Evolutionary conservation across 2,113 vertebrate genomes (phyloP).

Genomic region (Strix uralensis): DNA sequence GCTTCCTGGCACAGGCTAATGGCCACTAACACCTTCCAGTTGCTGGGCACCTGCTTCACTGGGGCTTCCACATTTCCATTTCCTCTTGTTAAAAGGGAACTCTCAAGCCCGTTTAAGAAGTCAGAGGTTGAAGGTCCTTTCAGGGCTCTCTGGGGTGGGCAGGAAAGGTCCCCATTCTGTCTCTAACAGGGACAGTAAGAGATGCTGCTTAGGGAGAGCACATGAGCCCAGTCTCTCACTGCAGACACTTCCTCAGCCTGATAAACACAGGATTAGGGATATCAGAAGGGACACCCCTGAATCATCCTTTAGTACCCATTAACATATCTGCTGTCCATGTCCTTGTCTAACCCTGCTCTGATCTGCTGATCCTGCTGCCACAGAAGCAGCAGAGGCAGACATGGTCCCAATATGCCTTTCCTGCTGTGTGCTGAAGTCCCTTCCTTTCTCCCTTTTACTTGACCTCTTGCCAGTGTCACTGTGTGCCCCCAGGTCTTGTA

Average conservation of each 20-base stretch:
- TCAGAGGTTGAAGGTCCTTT: not conserved
- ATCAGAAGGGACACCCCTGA: not conserved
- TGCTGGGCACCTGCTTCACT: not conserved
- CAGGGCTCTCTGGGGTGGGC: not conserved
- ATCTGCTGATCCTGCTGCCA: not conserved
- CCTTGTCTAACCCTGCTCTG: not conserved
- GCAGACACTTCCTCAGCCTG: not conserved
- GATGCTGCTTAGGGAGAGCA: not conserved
- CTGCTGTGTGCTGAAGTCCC: fast-evolving
- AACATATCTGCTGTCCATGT: not conserved
- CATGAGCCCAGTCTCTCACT: not conserved
- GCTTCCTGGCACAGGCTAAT: not conserved
- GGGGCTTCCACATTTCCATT: not conserved
- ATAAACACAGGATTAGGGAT: not conserved
- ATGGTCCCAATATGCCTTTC: not conserved
- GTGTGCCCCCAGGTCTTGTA: not conserved
- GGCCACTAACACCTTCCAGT: not conserved
- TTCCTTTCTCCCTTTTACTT: not conserved
- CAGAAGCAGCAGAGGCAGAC: not conserved
- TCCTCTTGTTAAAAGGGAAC: not conserved
- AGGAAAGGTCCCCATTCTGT: not conserved
- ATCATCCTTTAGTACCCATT: not conserved
- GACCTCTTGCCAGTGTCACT: not conserved
- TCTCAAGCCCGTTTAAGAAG: not conserved
- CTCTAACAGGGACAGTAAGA: not conserved